These are phyloP conservation scores for Drosophila parabipectinata DNA, from an alignment of 1,140 invertebrate species.

Conservation along the genomic window DNA sequence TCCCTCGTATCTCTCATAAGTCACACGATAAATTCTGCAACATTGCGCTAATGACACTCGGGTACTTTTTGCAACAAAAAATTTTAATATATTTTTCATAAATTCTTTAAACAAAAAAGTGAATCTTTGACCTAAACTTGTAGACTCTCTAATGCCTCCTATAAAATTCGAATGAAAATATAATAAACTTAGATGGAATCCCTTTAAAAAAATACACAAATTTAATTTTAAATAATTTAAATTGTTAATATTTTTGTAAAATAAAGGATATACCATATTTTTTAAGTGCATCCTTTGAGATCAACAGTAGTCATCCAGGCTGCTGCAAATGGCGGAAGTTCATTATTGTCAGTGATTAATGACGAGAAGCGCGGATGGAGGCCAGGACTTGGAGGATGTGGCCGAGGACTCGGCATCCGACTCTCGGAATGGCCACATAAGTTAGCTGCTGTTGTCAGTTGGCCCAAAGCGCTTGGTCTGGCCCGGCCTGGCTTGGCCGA, in stretches of 20 bases:
- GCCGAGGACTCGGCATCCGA: constrained; percentile 8
- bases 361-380: constrained; percentile 49
- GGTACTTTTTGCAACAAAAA: constrained; percentile 12
- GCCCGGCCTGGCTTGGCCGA: neutral
- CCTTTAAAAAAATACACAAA: no score
- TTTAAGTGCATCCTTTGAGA: constrained; percentile 30
- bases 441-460: constrained; percentile 67
- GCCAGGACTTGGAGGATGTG: neutral
- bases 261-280: neutral
- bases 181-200: neutral
- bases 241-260: neutral
- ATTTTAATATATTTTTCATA: neutral
- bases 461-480: constrained; percentile 10
- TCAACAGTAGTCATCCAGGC: constrained; percentile 41
- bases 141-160: no score
- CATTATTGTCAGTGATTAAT: constrained; percentile 84
- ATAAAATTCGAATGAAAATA: no score
- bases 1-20: constrained; percentile 57
- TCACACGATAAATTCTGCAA: constrained; percentile 81
- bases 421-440: constrained; percentile 56
- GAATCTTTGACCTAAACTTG: no score
- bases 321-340: constrained; percentile 77
- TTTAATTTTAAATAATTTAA: neutral
- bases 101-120: neutral
- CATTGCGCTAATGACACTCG: constrained; percentile 77